phyloP scores from a whole-genome alignment of 2,888 invertebrate genomes.

The Orgyia antiqua region DNA sequence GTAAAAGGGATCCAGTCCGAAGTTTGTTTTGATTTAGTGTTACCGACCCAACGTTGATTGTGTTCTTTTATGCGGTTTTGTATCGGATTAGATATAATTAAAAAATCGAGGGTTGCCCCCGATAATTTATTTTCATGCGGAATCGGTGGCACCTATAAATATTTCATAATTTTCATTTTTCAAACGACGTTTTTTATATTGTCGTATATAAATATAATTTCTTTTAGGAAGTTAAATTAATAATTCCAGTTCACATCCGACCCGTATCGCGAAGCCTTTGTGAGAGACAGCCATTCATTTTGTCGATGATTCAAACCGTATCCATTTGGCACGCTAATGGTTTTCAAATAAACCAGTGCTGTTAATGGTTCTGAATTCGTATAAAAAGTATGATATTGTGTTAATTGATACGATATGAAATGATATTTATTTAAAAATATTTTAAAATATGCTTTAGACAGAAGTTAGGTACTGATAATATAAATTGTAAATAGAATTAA shows the following conservation, averaged over 20 bases:
- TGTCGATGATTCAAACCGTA: constrained; percentile 51
- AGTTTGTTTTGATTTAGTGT: constrained; percentile 76
- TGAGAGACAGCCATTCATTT: constrained; percentile 58
- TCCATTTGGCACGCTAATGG: constrained; percentile 57
- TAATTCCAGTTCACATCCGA: constrained; percentile 41
- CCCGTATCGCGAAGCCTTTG: constrained; percentile 38
- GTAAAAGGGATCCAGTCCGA: constrained; percentile 67
- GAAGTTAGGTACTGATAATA: no score
- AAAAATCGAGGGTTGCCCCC: constrained; percentile 33
- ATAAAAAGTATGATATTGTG: constrained; percentile 39
- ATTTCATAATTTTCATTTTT: constrained; percentile 5
- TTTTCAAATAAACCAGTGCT: constrained; percentile 62
- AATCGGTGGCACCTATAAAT: constrained; percentile 20
- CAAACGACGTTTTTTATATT: constrained; percentile 4
- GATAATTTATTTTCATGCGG: constrained; percentile 25
- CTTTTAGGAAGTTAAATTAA: constrained; percentile 34
- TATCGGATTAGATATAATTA: constrained; percentile 62
- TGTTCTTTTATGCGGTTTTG: constrained; percentile 64
- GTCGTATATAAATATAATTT: constrained; percentile 16
- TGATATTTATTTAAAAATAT: no score
- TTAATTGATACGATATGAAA: no score
- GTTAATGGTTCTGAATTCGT: constrained; percentile 53
- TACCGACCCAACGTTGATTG: constrained; percentile 55
- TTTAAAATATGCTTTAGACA: no score
- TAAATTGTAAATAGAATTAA: constrained; percentile 18